Base-by-base conservation (phyloP, 1,140 invertebrate genomes). In the Brachionus angularis region DNA sequence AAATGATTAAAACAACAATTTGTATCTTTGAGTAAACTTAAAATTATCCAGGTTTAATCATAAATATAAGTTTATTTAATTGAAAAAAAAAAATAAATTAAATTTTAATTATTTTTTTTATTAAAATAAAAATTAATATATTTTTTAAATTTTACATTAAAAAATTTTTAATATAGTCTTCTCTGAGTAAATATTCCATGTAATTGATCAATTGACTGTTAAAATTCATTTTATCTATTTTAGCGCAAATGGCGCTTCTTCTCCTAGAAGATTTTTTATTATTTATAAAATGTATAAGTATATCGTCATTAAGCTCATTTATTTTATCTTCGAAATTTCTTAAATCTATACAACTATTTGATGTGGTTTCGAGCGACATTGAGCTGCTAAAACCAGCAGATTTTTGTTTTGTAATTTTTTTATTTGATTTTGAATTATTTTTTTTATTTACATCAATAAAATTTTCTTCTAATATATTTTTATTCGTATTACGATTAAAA, bases 161-260 rank as follows among this genome's bases (percentile, higher is more conserved):
- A 67, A 47, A 67, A 67, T 67, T 67, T 47, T 50, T 39, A 21
- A 67, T 67, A 50, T 67, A 67, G 47, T 67, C 62, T 46, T 67
- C 62, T 46, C 62, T 46, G n/a, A 67, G 62, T 14, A 67, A 67
- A 47, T 47, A 50, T 50, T 67, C 62, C 62, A 67, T 67, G 10
- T 47, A 67, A 21, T 67, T 67, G 29, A 67, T 46, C 0, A 67
- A 31, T 21, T 67, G 39, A 31, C 47, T 67, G 3, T 67, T 67
- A 21, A 47, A 8, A 29, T 47, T 3, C 14, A 67, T 7, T 42
- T 67, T 67, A 46, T 67, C 62, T 31, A 67, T 67, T 33, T 42
- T 39, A 10, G 62, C 12, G 47, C 62, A 67, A 29, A 47, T 34
- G 0, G 62, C 62, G 47, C 18, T 34, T 5, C 62, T 39, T 33